Conservation (phyloP, 37 sponge, comb jelly and placozoan species). For the Oscarella lobularis region DNA sequence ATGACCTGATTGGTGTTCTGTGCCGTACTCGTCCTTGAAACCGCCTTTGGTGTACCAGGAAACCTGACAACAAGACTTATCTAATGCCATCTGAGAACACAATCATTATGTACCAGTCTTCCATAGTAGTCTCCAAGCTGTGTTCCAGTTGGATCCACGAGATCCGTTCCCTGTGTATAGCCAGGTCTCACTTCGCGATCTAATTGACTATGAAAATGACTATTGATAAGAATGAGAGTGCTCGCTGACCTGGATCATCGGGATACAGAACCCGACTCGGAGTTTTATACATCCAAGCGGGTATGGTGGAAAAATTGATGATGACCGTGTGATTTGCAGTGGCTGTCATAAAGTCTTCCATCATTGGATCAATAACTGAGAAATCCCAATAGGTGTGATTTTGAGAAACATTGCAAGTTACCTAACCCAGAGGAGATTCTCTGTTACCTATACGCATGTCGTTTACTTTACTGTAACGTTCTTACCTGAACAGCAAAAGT, state of each 20-base stretch:
- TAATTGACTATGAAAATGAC: too few species aligned
- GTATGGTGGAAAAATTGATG: slow-evolving; percentile 7
- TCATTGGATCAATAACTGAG: slow-evolving; percentile 8
- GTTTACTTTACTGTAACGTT: too few species aligned
- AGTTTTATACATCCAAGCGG: slow-evolving; percentile 6
- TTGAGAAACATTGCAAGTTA: background rate
- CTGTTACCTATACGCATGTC: background rate
- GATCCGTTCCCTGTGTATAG: slow-evolving; percentile 6
- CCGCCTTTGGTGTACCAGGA: background rate
- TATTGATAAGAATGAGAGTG: too few species aligned
- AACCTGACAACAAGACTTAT: background rate
- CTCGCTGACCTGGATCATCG: slow-evolving; percentile 1
- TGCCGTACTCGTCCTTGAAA: slow-evolving; percentile 1
- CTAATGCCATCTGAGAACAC: background rate
- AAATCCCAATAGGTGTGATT: slow-evolving; percentile 11
- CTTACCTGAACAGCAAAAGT: slow-evolving; percentile 3
- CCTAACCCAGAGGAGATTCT: background rate
- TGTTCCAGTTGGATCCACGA: background rate
- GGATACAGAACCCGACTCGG: background rate
- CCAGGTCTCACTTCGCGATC: too few species aligned
- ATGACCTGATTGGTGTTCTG: background rate
- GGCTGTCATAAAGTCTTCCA: slow-evolving; percentile 5
- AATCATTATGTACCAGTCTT: background rate
- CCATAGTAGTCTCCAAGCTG: slow-evolving; percentile 10
- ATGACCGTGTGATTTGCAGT: slow-evolving; percentile 1